These are phyloP conservation scores for Plectrocnemia conspersa DNA, from an alignment of 1,140 invertebrate species.

Conservation along the genomic window DNA sequence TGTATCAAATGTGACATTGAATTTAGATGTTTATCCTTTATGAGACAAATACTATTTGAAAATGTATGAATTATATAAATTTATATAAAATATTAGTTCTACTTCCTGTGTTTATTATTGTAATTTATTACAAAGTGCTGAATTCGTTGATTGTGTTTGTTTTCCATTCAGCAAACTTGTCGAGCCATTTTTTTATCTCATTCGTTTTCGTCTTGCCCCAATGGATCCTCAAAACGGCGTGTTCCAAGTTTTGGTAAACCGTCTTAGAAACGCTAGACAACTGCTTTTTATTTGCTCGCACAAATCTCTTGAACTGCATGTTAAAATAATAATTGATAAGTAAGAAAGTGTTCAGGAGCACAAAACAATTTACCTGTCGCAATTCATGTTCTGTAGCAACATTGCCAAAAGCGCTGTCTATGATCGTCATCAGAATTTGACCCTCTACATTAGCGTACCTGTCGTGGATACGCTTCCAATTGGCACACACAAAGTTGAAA, in stretches of 20 bases:
- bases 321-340: constrained; percentile 15
- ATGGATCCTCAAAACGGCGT: constrained; percentile 38
- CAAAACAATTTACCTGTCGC: constrained; percentile 36
- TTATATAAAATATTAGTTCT: too few relatives aligned
- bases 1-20: too few relatives aligned
- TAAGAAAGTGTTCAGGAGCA: background rate
- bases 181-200: constrained; percentile 32
- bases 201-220: constrained; percentile 38
- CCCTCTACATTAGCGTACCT: constrained; percentile 38
- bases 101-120: too few relatives aligned
- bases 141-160: constrained; percentile 17
- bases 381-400: constrained; percentile 41
- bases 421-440: constrained; percentile 37
- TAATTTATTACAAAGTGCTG: constrained; percentile 32
- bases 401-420: constrained; percentile 37
- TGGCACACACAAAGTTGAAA: constrained; percentile 26
- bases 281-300: constrained; percentile 39
- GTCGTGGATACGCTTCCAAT: constrained; percentile 23
- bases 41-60: too few relatives aligned
- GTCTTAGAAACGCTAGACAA: constrained; percentile 40
- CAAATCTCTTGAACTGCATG: constrained; percentile 41
- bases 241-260: constrained; percentile 40
- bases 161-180: constrained; percentile 26
- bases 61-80: too few relatives aligned
- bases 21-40: too few relatives aligned